Conservation (phyloP, 2,113 vertebrate genomes). For the Saimiri boliviensis region DNA sequence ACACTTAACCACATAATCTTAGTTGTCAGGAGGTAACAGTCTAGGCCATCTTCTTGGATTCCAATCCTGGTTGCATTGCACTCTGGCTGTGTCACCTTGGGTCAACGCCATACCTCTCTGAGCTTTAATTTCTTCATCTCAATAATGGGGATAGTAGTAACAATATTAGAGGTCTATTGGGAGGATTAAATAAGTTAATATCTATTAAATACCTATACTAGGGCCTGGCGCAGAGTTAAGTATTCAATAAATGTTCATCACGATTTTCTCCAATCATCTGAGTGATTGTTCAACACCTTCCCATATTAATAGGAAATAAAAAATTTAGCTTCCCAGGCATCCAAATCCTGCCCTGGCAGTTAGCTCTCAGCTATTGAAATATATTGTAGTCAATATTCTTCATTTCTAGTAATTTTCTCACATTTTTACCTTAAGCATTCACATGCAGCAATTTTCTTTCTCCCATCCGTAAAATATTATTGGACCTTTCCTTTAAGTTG, state of each 20-base stretch:
- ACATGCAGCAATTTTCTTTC: background rate
- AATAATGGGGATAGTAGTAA: background rate
- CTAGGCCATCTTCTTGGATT: background rate
- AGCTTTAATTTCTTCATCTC: background rate
- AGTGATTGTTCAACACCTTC: background rate
- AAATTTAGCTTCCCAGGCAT: background rate
- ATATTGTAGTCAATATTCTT: background rate
- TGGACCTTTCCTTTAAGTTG: background rate
- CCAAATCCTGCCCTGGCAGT: background rate
- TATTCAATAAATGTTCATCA: background rate
- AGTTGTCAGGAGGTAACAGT: background rate
- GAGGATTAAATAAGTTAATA: background rate
- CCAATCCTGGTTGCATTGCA: background rate
- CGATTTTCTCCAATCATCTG: background rate
- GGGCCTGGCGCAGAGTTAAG: background rate
- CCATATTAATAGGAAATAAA: background rate
- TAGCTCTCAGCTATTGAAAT: background rate
- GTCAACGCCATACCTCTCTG: background rate
- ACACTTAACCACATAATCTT: background rate
- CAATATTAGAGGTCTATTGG: background rate
- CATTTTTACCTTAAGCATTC: background rate
- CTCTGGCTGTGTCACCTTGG: background rate
- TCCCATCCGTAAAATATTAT: background rate
- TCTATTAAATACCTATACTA: background rate
- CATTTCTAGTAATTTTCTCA: background rate